These are phyloP conservation scores for Euschistus heros DNA, from an alignment of 1,140 invertebrate species.

Conservation along the genomic window DNA sequence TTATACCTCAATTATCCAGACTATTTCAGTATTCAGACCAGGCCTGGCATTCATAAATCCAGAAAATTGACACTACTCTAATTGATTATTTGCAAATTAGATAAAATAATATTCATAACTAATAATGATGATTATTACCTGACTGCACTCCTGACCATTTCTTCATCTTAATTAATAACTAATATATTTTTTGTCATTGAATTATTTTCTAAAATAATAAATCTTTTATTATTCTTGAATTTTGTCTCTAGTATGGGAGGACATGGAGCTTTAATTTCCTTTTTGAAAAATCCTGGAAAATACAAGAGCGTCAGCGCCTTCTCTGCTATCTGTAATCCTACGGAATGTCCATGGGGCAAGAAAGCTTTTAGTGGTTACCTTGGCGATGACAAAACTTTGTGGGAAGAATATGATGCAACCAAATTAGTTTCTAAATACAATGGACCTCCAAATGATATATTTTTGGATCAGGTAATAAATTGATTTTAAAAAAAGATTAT, in stretches of 20 bases:
- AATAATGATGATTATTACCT: too few species aligned
- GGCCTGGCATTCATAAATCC: too few species aligned
- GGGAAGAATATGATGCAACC: slow-evolving; percentile 84
- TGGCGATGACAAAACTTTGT: slow-evolving; percentile 46
- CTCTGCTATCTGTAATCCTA: slow-evolving; percentile 89
- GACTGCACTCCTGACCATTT: too few species aligned
- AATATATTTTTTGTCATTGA: too few species aligned
- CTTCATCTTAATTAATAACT: too few species aligned
- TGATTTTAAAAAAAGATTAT: too few species aligned
- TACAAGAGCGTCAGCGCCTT: slow-evolving; percentile 93
- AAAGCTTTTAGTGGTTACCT: slow-evolving; percentile 84
- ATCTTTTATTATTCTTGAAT: too few species aligned
- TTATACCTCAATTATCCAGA: too few species aligned
- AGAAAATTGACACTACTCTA: too few species aligned
- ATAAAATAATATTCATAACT: too few species aligned
- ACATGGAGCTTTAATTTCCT: slow-evolving; percentile 87
- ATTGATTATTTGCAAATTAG: too few species aligned
- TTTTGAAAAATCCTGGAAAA: slow-evolving; percentile 80
- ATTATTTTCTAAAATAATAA: neutral
- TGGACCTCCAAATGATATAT: slow-evolving; percentile 70
- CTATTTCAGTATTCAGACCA: too few species aligned
- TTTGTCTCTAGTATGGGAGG: slow-evolving; percentile 79
- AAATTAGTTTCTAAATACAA: slow-evolving; percentile 71
- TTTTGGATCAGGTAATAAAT: slow-evolving; percentile 81
- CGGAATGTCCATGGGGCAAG: slow-evolving; percentile 71